Evolutionary conservation across 2,888 invertebrate genomes (phyloP), one percentile per base, ranked within the genome.

Genomic region (Dusona sp.): DNA sequence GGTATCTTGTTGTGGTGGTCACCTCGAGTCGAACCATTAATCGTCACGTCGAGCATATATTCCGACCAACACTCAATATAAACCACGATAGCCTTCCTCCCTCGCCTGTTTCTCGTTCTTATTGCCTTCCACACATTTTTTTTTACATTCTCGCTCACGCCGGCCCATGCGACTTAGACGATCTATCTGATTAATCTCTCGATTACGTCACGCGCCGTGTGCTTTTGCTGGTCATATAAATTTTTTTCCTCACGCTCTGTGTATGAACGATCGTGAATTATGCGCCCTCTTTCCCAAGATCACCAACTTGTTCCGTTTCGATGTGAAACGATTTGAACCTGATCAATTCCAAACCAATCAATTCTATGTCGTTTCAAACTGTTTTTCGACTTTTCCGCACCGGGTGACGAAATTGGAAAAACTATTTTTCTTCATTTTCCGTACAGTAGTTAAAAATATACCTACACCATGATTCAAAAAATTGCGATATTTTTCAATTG

Each of bases 171-270:
- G 74, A 70, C 57, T 68, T 67, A 29, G 48, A 48, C 81, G 22
- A 81, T 80, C 81, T 85, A 38, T 38, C 73, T 8, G 85, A 85
- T 85, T 51, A 79, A 85, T 85, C 82, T 82, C 67, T 48, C 42
- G 87, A 88, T 87, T 85, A 79, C 83, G 84, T 87, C 88, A 78
- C 68, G 82, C 83, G 75, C 82, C 80, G 51, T 67, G 57, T 78
- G 42, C 42, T 42, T 42, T 42, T 42, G 42, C 42, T 13, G 42
- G 11, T 42, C 42, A 13, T 38, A 38, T 13, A 42, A n/a, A 13
- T 42, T 42, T 42, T 42, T 42, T 42, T 42, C 42, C 42, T 87
- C 88, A 78, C 68, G 82, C 83, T 70, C 82, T 73, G 33, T 74
- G 57, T 79, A 19, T 61, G 22, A 72, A 16, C 22, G 16, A 75